These are phyloP conservation scores for Grammomys dolichurus DNA, from an alignment of 2,113 vertebrate genomes.

Conservation along the genomic window DNA sequence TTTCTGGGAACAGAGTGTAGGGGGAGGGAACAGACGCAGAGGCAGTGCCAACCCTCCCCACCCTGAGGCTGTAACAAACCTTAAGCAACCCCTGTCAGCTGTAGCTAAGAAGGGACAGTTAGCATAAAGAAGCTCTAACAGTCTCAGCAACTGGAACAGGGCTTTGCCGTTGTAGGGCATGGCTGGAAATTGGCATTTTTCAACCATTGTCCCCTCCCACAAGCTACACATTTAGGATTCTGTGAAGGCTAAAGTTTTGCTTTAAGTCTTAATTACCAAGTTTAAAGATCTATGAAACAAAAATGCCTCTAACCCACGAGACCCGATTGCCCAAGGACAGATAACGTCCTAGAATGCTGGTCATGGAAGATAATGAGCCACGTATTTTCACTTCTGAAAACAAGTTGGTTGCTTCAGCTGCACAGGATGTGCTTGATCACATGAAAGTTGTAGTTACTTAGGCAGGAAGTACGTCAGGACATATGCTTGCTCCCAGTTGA, in stretches of 20 bases:
- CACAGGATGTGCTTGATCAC: neutral
- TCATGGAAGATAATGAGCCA: neutral
- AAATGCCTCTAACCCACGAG: neutral
- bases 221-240: neutral
- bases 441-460: neutral
- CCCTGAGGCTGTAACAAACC: neutral
- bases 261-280: neutral
- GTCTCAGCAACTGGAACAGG: fast-evolving
- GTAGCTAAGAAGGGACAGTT: neutral
- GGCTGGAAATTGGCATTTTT: neutral
- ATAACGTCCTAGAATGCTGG: neutral
- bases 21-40: too few relatives aligned
- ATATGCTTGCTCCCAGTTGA: neutral
- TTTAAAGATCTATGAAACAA: neutral
- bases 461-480: neutral
- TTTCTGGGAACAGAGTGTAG: neutral
- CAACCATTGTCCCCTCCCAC: neutral
- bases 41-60: neutral
- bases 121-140: neutral
- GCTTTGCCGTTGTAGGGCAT: neutral
- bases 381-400: neutral
- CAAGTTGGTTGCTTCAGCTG: neutral
- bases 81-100: neutral
- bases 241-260: neutral
- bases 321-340: neutral